These are phyloP conservation scores for Helostoma temminkii DNA, from an alignment of 2,797 vertebrate genomes.

Conservation along the genomic window DNA sequence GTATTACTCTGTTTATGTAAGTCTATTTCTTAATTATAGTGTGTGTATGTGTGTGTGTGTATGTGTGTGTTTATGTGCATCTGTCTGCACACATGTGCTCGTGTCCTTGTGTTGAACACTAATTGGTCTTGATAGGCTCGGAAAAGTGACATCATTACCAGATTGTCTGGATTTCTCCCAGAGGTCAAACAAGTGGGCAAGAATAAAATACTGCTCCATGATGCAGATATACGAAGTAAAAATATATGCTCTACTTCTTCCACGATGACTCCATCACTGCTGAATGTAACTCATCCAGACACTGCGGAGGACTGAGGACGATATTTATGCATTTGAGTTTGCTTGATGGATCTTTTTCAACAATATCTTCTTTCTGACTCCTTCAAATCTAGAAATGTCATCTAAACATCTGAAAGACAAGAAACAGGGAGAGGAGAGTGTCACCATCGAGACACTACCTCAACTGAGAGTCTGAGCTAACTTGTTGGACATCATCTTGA, in stretches of 20 bases:
- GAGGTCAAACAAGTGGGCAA: slow-evolving; percentile 72
- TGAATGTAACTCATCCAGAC: slow-evolving; percentile 38
- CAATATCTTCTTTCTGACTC: slow-evolving; percentile 2
- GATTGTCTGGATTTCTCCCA: slow-evolving; percentile 72
- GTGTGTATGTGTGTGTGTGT: slow-evolving; percentile 25
- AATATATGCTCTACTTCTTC: slow-evolving; percentile 10
- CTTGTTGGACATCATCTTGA: slow-evolving; percentile 7
- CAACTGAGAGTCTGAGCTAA: too few relatives aligned
- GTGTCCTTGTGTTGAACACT: slow-evolving; percentile 64
- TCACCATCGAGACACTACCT: slow-evolving; percentile 17
- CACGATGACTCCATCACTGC: slow-evolving; percentile 39
- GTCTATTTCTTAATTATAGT: slow-evolving; percentile 78
- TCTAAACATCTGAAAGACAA: slow-evolving; percentile 41
- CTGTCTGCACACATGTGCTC: slow-evolving; percentile 56
- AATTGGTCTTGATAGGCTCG: slow-evolving; percentile 81
- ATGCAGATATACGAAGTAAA: slow-evolving; percentile 26
- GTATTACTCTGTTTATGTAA: slow-evolving; percentile 81
- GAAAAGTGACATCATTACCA: slow-evolving; percentile 83
- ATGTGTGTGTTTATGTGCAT: slow-evolving; percentile 44
- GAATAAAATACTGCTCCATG: slow-evolving; percentile 31
- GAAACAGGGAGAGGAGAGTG: slow-evolving; percentile 4
- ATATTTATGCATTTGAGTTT: slow-evolving; percentile 24
- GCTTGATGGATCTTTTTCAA: not conserved
- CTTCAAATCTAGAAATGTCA: slow-evolving; percentile 7
- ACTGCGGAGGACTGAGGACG: slow-evolving; percentile 9